Evolutionary conservation across 2,888 invertebrate species (phyloP), one percentile per base, ranked within the genome.

Genomic region (Caenorhabditis becei): DNA sequence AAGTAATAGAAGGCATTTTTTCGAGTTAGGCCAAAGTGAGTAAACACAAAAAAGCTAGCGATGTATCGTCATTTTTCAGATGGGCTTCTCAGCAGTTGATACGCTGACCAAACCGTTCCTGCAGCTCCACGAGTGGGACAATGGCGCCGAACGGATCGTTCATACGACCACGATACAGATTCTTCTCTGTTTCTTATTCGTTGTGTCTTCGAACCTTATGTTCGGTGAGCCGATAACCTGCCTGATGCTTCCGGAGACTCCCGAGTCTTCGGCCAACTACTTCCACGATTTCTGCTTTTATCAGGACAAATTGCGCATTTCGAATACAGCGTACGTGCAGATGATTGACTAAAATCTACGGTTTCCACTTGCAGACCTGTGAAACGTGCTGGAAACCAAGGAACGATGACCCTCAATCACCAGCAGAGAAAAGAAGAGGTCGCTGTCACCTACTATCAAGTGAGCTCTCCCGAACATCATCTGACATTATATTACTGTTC

Each of bases 281-380:
- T 80, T 69, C 61, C 67, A 80, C 23, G 81, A 80, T 53, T 78
- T 70, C 44, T 84, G 84, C 62, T 84, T 75, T 54, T 70, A 80
- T 67, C 80, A 83, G 23, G 80, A 82, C 37, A 84, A 80, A 26
- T 65, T 59, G 10, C 71, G 67, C 11, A 37, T 74, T 58, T 10
- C 63, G 11, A 49, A 56, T 26, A 26, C 62, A 16, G n/a, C 24
- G 59, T 74, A 20, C 56, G 24, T 63, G 16, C 1, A 23, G 23
- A 28, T 18, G n/a, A 5, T 26, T 11, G 32, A 44, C 4, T 14
- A 14, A 63, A 5, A 49, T 8, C 8, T 4, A 28, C 2, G 18
- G 32, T 59, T 26, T 16, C n/a, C n/a, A n/a, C n/a, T n/a, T n/a
- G n/a, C n/a, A 72, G 72, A 18, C 1, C 49, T 1, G 18, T 74